Conservation (phyloP, 1,140 invertebrate genomes). For the Drosophila elegans region DNA sequence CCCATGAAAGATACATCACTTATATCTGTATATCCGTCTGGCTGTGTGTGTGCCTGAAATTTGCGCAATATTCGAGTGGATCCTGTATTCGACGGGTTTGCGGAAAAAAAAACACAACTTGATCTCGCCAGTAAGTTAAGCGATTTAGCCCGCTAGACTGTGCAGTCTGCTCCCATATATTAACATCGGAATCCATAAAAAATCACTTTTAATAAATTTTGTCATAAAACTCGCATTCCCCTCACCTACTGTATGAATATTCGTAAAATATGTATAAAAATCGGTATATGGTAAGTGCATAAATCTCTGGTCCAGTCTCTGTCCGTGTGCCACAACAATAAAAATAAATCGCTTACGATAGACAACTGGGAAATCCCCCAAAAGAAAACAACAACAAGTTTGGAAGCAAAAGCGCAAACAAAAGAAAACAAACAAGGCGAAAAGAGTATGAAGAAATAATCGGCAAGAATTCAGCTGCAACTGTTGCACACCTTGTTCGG, state of each 20-base stretch:
- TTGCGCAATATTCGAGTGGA: conserved; percentile 44
- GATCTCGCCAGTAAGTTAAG: conserved; percentile 31
- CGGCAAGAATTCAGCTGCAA: conserved; percentile 13
- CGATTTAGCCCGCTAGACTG: no score
- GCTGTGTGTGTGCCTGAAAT: conserved; percentile 5
- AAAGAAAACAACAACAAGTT: conserved; percentile 19
- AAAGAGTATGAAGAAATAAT: conserved; percentile 14
- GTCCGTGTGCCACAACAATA: conserved; percentile 35
- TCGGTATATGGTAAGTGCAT: conserved; percentile 37
- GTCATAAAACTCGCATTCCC: conserved; percentile 44
- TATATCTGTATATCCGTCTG: neutral
- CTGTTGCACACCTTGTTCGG: conserved; percentile 40
- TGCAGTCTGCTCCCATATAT: conserved; percentile 16
- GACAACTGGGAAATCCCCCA: conserved; percentile 36
- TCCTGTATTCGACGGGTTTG: conserved; percentile 25
- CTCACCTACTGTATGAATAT: conserved; percentile 10
- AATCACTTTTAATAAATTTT: conserved; percentile 57
- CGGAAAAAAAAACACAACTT: conserved; percentile 15
- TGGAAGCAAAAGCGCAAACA: conserved; percentile 13
- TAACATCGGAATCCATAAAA: conserved; percentile 41
- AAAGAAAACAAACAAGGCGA: conserved; percentile 6
- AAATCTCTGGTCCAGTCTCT: conserved; percentile 33
- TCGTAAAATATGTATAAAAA: conserved; percentile 18
- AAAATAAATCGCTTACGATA: conserved; percentile 57
- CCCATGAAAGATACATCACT: conserved; percentile 7